A percentile compares a stretch with the other conserved stretches of the same genome.
phyloP scores from a whole-genome alignment of 2,797 vertebrate genomes.

The Squalus acanthias region DNA sequence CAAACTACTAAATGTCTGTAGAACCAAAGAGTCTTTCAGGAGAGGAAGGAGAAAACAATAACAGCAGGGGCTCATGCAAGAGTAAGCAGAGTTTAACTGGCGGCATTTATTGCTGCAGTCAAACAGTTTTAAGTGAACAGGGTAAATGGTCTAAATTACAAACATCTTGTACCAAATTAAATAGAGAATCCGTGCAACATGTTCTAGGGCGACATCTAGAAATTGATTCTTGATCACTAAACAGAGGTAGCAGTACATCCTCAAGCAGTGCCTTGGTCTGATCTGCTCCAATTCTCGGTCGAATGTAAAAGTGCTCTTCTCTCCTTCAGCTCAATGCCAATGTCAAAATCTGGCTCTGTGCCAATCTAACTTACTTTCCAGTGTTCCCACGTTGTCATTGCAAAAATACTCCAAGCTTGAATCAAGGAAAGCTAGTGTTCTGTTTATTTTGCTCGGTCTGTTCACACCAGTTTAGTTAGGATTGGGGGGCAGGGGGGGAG shows the following conservation, averaged over 20 bases:
- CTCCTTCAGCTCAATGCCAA: conserved; percentile 22
- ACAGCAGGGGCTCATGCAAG: not conserved
- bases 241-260: not conserved
- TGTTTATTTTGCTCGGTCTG: not conserved
- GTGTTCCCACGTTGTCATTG: conserved; percentile 28
- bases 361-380: conserved; percentile 9
- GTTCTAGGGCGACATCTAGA: not conserved
- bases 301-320: conserved; percentile 8
- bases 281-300: not conserved
- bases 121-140: conserved; percentile 11
- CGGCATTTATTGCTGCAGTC: not conserved
- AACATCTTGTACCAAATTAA: conserved; percentile 1
- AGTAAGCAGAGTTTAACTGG: conserved; percentile 11
- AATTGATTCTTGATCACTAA: conserved; percentile 17
- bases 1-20: not conserved
- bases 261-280: conserved; percentile 1
- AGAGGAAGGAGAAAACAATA: not conserved
- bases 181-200: not conserved
- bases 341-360: conserved; percentile 23
- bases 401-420: conserved; percentile 16
- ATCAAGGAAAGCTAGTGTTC: conserved; percentile 15
- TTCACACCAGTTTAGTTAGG: not conserved
- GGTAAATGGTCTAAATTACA: conserved; percentile 18
- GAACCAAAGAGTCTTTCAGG: not conserved
- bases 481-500: not conserved